These are phyloP conservation scores for Vesta saturnalis DNA, from an alignment of 2,888 invertebrate species.

Conservation along the genomic window DNA sequence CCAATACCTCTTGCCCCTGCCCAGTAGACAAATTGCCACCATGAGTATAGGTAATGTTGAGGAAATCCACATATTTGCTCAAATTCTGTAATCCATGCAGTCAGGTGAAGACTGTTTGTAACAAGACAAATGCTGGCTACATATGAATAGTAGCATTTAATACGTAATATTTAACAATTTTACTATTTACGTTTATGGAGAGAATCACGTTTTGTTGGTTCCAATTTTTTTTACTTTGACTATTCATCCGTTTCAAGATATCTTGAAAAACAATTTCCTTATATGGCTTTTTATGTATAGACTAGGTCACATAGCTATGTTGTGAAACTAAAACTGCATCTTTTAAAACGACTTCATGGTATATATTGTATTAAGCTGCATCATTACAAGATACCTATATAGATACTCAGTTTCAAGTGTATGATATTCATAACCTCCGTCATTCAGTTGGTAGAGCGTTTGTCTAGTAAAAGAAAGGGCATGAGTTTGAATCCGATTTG, in stretches of 20 bases:
- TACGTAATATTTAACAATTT: background rate
- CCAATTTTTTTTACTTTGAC: conserved; percentile 63
- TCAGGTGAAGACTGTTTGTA: conserved; percentile 16
- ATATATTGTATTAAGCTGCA: no score
- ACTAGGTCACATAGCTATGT: conserved; percentile 68
- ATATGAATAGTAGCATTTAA: background rate
- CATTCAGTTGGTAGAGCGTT: no score
- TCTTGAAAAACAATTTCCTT: conserved; percentile 49
- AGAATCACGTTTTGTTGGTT: conserved; percentile 64
- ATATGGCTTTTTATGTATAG: conserved; percentile 50
- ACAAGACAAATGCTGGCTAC: conserved; percentile 28
- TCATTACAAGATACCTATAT: no score
- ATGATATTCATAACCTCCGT: no score
- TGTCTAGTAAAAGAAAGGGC: no score
- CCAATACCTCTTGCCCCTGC: conserved; percentile 63
- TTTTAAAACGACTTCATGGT: conserved; percentile 63
- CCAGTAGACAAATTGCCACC: conserved; percentile 61
- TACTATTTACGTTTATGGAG: conserved; percentile 55
- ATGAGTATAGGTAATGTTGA: conserved; percentile 67
- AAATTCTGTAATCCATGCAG: conserved; percentile 63
- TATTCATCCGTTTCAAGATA: conserved; percentile 56
- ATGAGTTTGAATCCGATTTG: no score
- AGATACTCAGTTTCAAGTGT: no score
- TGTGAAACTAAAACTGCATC: conserved; percentile 66
- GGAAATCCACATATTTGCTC: conserved; percentile 69